phyloP scores from a whole-genome alignment of 2,888 invertebrate species.

The Aspidiotus destructor region DNA sequence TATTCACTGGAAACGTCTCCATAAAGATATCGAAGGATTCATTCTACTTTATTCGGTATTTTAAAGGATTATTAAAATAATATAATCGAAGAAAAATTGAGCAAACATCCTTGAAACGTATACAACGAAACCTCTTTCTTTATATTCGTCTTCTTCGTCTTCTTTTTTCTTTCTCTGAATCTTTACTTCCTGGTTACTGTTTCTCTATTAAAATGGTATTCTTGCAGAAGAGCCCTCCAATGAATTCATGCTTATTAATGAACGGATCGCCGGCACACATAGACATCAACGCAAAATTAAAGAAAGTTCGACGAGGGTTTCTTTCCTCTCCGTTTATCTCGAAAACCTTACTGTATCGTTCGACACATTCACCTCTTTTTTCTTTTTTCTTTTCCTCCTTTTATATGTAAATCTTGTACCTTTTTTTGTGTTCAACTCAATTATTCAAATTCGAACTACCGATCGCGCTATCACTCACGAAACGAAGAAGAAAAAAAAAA shows the following conservation, averaged over 20 bases:
- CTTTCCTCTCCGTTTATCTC: no score
- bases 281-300: not conserved
- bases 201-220: no score
- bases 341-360: no score
- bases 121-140: conserved; percentile 18
- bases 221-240: not conserved
- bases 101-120: conserved; percentile 26
- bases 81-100: conserved; percentile 32
- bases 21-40: conserved; percentile 25
- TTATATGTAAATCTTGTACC: not conserved
- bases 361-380: no score
- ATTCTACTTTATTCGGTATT: conserved; percentile 22
- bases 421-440: not conserved
- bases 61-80: conserved; percentile 28
- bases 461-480: not conserved
- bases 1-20: conserved; percentile 28
- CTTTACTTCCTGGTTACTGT: not conserved
- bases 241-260: not conserved
- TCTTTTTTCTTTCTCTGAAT: not conserved
- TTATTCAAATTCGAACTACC: not conserved
- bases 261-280: not conserved
- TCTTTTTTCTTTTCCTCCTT: no score
- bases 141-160: conserved; percentile 8
- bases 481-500: not conserved
- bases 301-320: not conserved